phyloP scores from a whole-genome alignment of 2,113 vertebrate genomes.

The Mohoua ochrocephala region DNA sequence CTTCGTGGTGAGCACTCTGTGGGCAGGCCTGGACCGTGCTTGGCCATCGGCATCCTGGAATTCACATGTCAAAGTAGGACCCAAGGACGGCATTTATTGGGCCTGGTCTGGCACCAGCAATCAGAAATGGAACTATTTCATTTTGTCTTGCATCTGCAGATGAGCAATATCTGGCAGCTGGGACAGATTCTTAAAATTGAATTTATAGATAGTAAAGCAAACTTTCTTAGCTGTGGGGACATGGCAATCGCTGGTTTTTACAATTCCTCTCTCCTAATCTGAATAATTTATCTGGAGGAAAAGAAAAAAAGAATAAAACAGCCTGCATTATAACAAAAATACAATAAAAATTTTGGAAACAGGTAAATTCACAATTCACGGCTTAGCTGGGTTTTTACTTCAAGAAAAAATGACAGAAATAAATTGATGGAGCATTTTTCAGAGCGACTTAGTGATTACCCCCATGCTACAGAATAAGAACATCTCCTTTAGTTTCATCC shows the following conservation, averaged over 20 bases:
- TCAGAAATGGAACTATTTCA: neutral
- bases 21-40: neutral
- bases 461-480: neutral
- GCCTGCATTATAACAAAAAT: neutral
- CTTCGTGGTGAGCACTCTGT: accelerated
- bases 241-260: neutral
- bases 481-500: neutral
- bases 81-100: neutral
- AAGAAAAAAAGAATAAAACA: neutral
- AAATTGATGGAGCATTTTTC: neutral
- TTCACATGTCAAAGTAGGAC: neutral
- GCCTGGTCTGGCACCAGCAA: neutral
- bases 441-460: neutral
- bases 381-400: neutral
- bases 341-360: neutral
- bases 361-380: neutral
- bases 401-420: neutral
- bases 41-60: neutral
- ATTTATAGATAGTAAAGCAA: neutral
- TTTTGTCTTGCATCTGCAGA: neutral
- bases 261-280: neutral
- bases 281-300: neutral
- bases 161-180: neutral
- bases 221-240: neutral
- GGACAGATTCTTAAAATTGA: neutral